Evolutionary conservation across 2,888 invertebrate species (phyloP), one percentile per base, ranked within the genome.

Genomic region (Spicauda simplicius): DNA sequence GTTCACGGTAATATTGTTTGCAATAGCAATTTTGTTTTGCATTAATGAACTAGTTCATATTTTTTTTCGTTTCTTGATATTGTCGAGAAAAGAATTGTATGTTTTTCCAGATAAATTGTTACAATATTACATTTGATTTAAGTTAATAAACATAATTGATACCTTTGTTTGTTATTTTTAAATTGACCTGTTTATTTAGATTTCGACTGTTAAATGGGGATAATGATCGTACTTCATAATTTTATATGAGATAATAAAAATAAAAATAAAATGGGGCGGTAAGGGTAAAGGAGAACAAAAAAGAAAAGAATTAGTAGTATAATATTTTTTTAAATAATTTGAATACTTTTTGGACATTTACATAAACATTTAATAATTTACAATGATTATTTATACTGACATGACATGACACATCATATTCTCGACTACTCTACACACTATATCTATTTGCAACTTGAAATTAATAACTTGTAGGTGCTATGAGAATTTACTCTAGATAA

Each of bases 331-430:
- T 92, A 93, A 93, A 92, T 92, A 93, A 92, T 92, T 92, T 93
- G 91, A 93, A 93, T 93, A 93, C 93, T 93, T 92, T 92, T 92
- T 92, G 93, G 92, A 92, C 91, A 92, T 93, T 92, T 93, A 93
- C 93, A 93, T 93, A 92, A 93, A 93, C 93, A 93, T 93, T 93
- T 93, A 93, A 92, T 93, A 93, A 93, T 93, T 91, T 93, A 93
- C 93, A 93, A 87, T 91, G 93, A 91, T 90, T 91, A 91, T 91
- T 92, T 92, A 92, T 92, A 92, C 84, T 89, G 91, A 92, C 90
- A 91, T 91, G 92, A 92, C 88, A 88, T 89, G 91, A 90, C 86
- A 90, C 87, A 87, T 92, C 90, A 90, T 92, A 88, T 87, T 87
- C 84, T 86, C 90, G 89, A 86, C 91, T 92, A 91, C 76, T 76